phyloP scores from a whole-genome alignment of 2,888 invertebrate genomes.

The Ornithoptera alexandrae region DNA sequence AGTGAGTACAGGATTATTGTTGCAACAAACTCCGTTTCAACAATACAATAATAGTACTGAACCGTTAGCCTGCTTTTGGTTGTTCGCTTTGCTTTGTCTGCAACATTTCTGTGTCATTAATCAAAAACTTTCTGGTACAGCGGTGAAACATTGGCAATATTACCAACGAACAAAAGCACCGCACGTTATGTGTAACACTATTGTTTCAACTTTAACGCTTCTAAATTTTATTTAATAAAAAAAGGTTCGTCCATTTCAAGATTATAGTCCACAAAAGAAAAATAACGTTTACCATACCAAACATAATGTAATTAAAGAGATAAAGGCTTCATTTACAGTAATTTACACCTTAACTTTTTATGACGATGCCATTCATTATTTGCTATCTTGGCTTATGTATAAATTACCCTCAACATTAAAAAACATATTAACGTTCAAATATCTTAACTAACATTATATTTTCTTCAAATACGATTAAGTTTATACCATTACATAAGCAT shows the following conservation, averaged over 20 bases:
- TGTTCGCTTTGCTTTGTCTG: constrained; percentile 26
- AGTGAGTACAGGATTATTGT: constrained; percentile 8
- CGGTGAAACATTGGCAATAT: constrained; percentile 27
- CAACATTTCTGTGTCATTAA: constrained; percentile 27
- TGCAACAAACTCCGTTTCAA: constrained; percentile 15
- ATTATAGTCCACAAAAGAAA: no score
- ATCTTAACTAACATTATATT: no score
- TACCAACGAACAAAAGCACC: constrained; percentile 22
- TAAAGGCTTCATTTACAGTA: no score
- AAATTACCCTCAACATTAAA: no score
- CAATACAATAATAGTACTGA: constrained; percentile 17
- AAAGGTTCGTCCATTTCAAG: background rate
- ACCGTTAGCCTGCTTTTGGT: constrained; percentile 18
- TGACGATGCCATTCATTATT: no score
- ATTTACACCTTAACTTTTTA: no score
- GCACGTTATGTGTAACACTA: constrained; percentile 2
- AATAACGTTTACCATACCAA: no score
- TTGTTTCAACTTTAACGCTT: background rate
- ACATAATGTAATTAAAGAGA: no score
- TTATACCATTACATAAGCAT: no score
- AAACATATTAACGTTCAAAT: no score
- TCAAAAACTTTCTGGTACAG: constrained; percentile 24
- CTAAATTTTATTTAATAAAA: background rate
- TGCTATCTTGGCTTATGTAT: no score
- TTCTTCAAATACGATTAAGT: no score